phyloP scores from a whole-genome alignment of 2,113 vertebrate genomes.

The Boleophthalmus pectinirostris region DNA sequence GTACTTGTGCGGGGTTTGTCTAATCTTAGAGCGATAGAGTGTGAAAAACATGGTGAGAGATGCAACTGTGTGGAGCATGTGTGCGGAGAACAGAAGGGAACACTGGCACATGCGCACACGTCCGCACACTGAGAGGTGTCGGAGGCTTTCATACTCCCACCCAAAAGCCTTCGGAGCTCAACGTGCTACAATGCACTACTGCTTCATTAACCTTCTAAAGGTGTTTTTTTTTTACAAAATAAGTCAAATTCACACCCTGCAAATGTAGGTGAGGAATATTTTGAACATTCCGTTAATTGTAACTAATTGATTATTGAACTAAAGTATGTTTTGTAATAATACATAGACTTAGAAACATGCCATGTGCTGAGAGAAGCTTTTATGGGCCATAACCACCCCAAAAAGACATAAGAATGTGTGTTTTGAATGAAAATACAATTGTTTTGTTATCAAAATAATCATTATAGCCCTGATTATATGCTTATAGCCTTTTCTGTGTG shows the following conservation, averaged over 20 bases:
- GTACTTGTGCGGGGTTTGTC: slow-evolving; percentile 29
- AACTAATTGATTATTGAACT: too few species aligned
- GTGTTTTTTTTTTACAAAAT: slow-evolving; percentile 44
- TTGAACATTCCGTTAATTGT: too few species aligned
- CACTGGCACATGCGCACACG: slow-evolving; percentile 37
- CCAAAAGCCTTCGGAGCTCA: slow-evolving; percentile 57
- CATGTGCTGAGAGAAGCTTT: too few species aligned
- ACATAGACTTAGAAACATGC: too few species aligned
- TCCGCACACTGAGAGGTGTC: slow-evolving; percentile 52
- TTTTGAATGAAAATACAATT: too few species aligned
- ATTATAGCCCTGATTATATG: too few species aligned
- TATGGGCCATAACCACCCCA: too few species aligned
- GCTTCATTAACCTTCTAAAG: slow-evolving; percentile 71
- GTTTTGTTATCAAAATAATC: too few species aligned
- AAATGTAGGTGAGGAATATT: slow-evolving; percentile 1
- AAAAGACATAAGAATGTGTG: too few species aligned
- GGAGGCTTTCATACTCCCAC: slow-evolving; percentile 62
- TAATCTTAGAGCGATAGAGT: slow-evolving; percentile 46
- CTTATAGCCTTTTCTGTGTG: too few species aligned
- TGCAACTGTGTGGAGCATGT: neutral
- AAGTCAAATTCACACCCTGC: slow-evolving; percentile 6
- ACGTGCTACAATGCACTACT: slow-evolving; percentile 55
- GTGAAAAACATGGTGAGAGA: slow-evolving; percentile 50
- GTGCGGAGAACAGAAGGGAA: slow-evolving; percentile 23
- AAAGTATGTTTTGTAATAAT: too few species aligned